A percentile compares a stretch with the other conserved stretches of the same genome.
phyloP scores from a whole-genome alignment of 2,888 invertebrate species.

The Platycheirus rosarum region DNA sequence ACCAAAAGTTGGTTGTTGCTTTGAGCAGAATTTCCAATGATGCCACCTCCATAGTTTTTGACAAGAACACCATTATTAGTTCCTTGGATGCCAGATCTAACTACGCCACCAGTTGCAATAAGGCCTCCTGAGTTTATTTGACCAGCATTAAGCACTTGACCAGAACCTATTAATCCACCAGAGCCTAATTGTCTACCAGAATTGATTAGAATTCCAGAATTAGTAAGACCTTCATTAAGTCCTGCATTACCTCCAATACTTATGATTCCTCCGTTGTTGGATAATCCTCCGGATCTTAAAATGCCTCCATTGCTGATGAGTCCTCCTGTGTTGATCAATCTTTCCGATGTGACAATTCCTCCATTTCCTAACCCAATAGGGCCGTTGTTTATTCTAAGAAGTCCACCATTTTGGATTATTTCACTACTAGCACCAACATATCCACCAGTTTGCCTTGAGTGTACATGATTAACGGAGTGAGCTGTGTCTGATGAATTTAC shows the following conservation, averaged over 20 bases:
- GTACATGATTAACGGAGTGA: neutral
- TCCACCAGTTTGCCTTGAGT: neutral
- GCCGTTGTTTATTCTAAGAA: neutral
- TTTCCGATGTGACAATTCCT: neutral
- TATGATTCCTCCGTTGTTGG: neutral
- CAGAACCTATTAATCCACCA: neutral
- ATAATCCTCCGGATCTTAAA: neutral
- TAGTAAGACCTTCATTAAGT: neutral
- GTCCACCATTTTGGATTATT: neutral
- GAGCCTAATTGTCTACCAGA: neutral
- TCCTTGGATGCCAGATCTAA: neutral
- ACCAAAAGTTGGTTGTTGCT: neutral
- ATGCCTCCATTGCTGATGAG: neutral
- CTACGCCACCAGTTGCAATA: neutral
- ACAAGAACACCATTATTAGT: neutral
- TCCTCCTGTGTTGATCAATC: neutral
- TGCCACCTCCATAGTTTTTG: neutral
- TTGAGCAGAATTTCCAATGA: neutral
- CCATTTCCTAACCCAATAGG: neutral
- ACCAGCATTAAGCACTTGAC: neutral
- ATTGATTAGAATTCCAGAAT: neutral
- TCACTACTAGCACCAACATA: neutral
- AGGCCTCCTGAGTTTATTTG: neutral
- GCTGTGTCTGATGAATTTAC: neutral
- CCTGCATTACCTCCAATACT: neutral